phyloP scores from a whole-genome alignment of 2,888 invertebrate genomes.

The Julus scanicus region DNA sequence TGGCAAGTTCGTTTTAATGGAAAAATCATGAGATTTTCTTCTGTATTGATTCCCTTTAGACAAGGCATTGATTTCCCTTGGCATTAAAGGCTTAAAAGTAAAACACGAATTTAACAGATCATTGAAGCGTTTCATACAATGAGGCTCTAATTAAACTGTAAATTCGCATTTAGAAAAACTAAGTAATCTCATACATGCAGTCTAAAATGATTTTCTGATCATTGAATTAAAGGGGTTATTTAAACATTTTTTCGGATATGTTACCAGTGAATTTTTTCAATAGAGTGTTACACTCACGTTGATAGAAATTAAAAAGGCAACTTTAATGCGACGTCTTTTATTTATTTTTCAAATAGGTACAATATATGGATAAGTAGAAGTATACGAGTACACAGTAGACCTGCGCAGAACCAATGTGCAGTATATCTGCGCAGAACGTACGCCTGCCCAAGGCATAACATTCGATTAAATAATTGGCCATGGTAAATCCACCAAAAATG shows the following conservation, averaged over 20 bases:
- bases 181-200: background rate
- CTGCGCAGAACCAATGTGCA: too few species aligned
- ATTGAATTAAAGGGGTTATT: background rate
- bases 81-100: background rate
- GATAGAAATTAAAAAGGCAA: too few species aligned
- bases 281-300: too few species aligned
- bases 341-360: too few species aligned
- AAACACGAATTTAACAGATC: background rate
- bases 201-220: background rate
- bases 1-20: background rate
- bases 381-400: too few species aligned
- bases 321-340: too few species aligned
- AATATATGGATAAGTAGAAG: too few species aligned
- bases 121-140: background rate
- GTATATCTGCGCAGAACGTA: too few species aligned
- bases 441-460: too few species aligned
- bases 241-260: background rate
- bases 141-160: conserved; percentile 7
- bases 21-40: background rate
- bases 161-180: background rate
- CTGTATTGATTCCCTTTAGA: background rate
- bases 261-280: too few species aligned
- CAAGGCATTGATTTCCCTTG: conserved; percentile 12
- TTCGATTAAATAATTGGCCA: too few species aligned
- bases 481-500: too few species aligned